Base-by-base conservation (phyloP, 2,113 vertebrate genomes). In the Callipepla californica region DNA sequence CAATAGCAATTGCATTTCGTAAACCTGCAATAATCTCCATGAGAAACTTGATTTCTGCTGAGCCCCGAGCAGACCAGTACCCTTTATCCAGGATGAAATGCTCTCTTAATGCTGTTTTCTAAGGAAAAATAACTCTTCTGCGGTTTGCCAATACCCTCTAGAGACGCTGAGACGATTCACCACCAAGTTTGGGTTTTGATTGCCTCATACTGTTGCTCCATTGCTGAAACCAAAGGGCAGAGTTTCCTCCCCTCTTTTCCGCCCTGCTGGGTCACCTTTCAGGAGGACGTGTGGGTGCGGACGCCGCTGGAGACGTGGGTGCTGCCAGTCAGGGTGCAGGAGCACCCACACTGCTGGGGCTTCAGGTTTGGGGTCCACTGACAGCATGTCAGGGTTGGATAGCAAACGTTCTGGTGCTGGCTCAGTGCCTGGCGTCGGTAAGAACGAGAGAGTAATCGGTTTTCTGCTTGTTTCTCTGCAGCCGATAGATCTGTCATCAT, bases 401-500 rank as follows among this genome's bases (percentile, higher is more conserved):
- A 45, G 42, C 50, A 51, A 44, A 62, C 32, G 3, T 75, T 61
- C 30, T 47, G 19, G 38, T 80, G 38, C 25, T 57, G 40, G 30
- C 21, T 51, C 48, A 1, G 0, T 34, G 36, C 42, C 8, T 57
- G 19, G 0, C 13, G 5, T 42, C 30, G 17, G 23, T n/a, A 8
- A 92, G 32, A 30, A 42, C 9, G 36, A 38, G 15, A 50, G 13
- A 65, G 15, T 89, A 17, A n/a, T 36, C 4, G 0, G 21, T 51
- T 62, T 66, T 23, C 65, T 63, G 14, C 77, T 88, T 76, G 23
- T 66, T 57, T 79, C 70, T 74, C 36, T 6, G 18, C 94, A 98
- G 97, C 78, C 63, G 2, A 15, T 11, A 50, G 26, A 81, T 79
- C 74, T 40, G 82, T 57, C 97, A 96, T 88, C 95, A 99, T 99